Conservation (phyloP, 2,797 vertebrate genomes). For the Cephalopachus bancanus region DNA sequence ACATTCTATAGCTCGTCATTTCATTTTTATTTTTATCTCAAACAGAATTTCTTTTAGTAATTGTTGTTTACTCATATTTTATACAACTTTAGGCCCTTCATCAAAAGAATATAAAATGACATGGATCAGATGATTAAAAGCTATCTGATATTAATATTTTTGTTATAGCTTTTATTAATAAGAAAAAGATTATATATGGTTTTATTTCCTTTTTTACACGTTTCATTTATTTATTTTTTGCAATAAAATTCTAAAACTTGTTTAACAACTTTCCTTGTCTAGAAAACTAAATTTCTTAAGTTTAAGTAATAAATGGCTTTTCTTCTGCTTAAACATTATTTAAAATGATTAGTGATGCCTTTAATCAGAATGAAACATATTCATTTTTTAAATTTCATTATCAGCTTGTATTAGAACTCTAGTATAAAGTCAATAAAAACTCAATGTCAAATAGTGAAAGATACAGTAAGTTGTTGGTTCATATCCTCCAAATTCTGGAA, state of each 20-base stretch:
- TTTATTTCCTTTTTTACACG: conserved; percentile 8
- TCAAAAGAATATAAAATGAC: not conserved
- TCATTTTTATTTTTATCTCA: not conserved
- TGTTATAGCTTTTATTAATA: not conserved
- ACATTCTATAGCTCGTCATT: not conserved
- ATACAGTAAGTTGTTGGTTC: not conserved
- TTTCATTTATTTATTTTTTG: not conserved
- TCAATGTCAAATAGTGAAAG: not conserved
- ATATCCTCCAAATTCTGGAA: conserved; percentile 23
- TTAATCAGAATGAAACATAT: not conserved
- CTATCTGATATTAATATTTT: not conserved
- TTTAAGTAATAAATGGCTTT: not conserved
- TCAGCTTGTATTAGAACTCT: not conserved
- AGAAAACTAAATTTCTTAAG: not conserved
- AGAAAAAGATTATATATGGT: not conserved
- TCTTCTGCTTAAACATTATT: not conserved
- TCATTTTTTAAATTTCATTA: not conserved
- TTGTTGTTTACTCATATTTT: not conserved
- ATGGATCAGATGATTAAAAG: not conserved
- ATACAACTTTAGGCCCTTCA: not conserved
- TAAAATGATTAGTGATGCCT: not conserved
- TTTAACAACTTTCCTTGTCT: not conserved
- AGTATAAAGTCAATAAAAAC: not conserved
- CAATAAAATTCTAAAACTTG: not conserved
- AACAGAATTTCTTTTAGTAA: not conserved